Percentiles rank a stretch among this genome's conserved stretches.
phyloP scores from a whole-genome alignment of 2,113 vertebrate species.

The Aegithalos caudatus region DNA sequence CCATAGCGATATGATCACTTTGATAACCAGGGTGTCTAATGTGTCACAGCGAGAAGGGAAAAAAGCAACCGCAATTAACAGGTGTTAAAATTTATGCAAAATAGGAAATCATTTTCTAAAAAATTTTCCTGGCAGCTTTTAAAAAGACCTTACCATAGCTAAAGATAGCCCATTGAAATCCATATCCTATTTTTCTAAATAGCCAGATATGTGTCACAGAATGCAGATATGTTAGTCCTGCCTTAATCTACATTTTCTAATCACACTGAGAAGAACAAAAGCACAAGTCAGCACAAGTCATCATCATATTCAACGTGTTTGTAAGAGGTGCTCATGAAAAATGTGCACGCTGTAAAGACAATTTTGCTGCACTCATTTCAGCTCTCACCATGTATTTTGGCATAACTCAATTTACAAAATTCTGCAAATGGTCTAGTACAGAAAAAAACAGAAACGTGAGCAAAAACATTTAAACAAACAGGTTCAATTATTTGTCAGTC shows the following conservation, averaged over 20 bases:
- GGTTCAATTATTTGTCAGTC: background rate
- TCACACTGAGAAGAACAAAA: constrained; percentile 17
- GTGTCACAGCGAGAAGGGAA: constrained; percentile 54
- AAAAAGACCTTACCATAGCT: constrained; percentile 17
- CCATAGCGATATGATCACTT: constrained; percentile 75
- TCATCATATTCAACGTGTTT: fast-evolving
- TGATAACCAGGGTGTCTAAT: constrained; percentile 74
- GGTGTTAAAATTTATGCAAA: constrained; percentile 64
- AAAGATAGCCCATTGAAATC: constrained; percentile 38
- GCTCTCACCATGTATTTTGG: background rate
- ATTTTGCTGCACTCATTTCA: background rate
- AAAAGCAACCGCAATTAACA: constrained; percentile 68
- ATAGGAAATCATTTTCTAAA: constrained; percentile 51
- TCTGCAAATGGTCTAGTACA: background rate
- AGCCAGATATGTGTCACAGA: constrained; percentile 34
- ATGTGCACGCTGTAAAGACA: fast-evolving
- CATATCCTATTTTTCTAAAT: constrained; percentile 39
- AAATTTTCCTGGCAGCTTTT: constrained; percentile 44
- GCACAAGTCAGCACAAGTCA: background rate
- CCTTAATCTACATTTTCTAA: constrained; percentile 24
- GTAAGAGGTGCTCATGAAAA: background rate
- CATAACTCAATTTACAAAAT: background rate
- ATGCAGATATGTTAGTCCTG: constrained; percentile 2
- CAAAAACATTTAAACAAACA: background rate
- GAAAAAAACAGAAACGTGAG: background rate